Conservation (phyloP, 1,140 invertebrate species). For the Sitophilus oryzae region DNA sequence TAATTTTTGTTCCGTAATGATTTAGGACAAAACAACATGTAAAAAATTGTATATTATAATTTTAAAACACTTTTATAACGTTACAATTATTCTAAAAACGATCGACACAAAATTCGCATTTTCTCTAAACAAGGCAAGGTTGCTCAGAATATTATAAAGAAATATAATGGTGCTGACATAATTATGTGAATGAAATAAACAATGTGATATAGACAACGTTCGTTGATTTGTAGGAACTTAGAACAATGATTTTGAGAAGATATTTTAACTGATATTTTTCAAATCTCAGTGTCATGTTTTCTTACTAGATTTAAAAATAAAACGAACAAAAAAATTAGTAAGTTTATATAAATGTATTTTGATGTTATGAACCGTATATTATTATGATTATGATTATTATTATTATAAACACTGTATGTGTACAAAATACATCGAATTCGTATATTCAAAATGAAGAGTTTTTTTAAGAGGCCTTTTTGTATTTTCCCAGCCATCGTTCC, state of each 20-base stretch:
- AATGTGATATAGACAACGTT: conserved; percentile 34
- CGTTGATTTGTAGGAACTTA: conserved; percentile 31
- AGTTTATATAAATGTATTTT: conserved; percentile 29
- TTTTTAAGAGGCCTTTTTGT: too few relatives aligned
- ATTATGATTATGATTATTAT: conserved; percentile 9
- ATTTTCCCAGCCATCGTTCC: too few relatives aligned
- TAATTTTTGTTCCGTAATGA: too few relatives aligned
- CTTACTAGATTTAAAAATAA: conserved; percentile 16
- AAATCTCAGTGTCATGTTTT: conserved; percentile 24
- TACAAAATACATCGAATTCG: conserved; percentile 27
- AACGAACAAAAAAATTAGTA: conserved; percentile 8
- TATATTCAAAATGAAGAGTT: conserved; percentile 14
- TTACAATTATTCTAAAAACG: too few relatives aligned
- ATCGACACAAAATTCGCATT: too few relatives aligned
- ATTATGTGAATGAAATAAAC: conserved; percentile 32
- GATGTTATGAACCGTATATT: conserved; percentile 25
- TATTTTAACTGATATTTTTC: conserved; percentile 28
- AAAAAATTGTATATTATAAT: too few relatives aligned
- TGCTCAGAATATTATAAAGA: conserved; percentile 28
- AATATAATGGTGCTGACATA: conserved; percentile 31
- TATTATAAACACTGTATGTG: conserved; percentile 25
- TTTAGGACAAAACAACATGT: too few relatives aligned
- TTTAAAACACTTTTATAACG: too few relatives aligned
- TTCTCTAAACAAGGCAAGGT: conserved; percentile 18
- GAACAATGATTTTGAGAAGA: conserved; percentile 23